Conservation (phyloP, 2,888 invertebrate genomes). For the Ryuthela nishihirai region DNA sequence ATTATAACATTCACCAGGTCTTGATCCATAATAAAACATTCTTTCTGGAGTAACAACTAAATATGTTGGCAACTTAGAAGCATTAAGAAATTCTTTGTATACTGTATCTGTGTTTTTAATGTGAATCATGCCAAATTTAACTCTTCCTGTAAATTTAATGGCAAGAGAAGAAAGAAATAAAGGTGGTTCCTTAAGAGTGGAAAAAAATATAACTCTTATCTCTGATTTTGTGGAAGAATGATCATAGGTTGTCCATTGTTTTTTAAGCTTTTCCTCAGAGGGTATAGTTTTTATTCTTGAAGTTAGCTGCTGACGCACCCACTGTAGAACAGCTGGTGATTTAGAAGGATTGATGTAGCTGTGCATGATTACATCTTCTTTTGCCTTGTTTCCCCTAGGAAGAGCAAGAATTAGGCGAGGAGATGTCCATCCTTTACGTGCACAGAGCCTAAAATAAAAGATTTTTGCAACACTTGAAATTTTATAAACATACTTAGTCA, state of each 20-base stretch:
- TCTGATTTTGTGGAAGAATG: slow-evolving; percentile 25
- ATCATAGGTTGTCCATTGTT: slow-evolving; percentile 49
- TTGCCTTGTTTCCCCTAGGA: slow-evolving; percentile 53
- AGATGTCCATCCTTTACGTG: slow-evolving; percentile 53
- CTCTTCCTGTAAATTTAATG: slow-evolving; percentile 56
- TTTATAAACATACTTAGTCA: no score
- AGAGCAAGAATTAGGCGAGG: slow-evolving; percentile 54
- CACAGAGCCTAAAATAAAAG: slow-evolving; percentile 52
- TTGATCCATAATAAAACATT: slow-evolving; percentile 50
- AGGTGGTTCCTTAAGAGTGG: slow-evolving; percentile 52
- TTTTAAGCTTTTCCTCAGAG: slow-evolving; percentile 46
- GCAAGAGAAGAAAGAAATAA: slow-evolving; percentile 56
- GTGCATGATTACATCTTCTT: slow-evolving; percentile 53
- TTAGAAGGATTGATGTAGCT: slow-evolving; percentile 48
- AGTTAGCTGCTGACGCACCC: slow-evolving; percentile 54
- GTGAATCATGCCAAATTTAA: slow-evolving; percentile 53
- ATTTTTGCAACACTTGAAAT: no score
- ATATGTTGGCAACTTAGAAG: slow-evolving; percentile 47
- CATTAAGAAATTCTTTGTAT: slow-evolving; percentile 13
- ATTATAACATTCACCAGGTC: slow-evolving; percentile 52
- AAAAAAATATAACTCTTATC: slow-evolving; percentile 52
- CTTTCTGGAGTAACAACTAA: slow-evolving; percentile 53
- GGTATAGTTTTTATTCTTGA: slow-evolving; percentile 50
- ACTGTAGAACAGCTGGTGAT: slow-evolving; percentile 50
- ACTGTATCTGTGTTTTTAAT: no score